phyloP scores from a whole-genome alignment of 2,113 vertebrate genomes.

The Mormyrus lacerda region DNA sequence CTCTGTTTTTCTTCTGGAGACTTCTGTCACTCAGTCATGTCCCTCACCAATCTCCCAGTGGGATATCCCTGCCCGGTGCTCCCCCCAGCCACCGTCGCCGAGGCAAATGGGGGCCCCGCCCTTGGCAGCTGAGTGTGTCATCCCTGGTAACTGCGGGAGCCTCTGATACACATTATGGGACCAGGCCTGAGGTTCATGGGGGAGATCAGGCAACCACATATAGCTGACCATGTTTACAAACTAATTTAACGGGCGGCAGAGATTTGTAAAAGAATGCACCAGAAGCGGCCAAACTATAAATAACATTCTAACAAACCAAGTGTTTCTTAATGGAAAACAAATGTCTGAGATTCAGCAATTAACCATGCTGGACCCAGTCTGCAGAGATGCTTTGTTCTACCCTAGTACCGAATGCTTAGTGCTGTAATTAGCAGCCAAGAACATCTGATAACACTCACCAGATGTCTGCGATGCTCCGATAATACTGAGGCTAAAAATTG shows the following conservation, averaged over 20 bases:
- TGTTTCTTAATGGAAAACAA: slow-evolving; percentile 18
- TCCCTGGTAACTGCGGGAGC: not conserved
- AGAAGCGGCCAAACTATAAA: not conserved
- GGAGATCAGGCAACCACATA: slow-evolving; percentile 2
- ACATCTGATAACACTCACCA: not conserved
- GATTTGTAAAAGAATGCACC: not conserved
- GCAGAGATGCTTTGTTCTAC: not conserved
- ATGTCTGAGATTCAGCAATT: slow-evolving; percentile 15
- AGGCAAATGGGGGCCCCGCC: no score
- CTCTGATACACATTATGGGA: slow-evolving; percentile 5
- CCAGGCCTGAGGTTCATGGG: not conserved
- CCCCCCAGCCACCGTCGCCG: not conserved
- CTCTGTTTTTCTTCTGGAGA: slow-evolving; percentile 10
- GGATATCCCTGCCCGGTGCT: not conserved
- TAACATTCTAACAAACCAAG: slow-evolving; percentile 12
- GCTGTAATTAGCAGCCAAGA: not conserved
- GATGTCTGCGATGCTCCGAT: not conserved
- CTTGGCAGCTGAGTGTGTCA: not conserved
- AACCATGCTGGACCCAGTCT: not conserved
- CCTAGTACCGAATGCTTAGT: not conserved
- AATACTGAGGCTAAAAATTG: not conserved
- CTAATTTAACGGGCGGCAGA: not conserved
- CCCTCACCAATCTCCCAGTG: not conserved
- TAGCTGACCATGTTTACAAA: not conserved
- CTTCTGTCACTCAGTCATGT: not conserved